Conservation (phyloP, 2,797 vertebrate species). For the Cyprinodon diabolis region DNA sequence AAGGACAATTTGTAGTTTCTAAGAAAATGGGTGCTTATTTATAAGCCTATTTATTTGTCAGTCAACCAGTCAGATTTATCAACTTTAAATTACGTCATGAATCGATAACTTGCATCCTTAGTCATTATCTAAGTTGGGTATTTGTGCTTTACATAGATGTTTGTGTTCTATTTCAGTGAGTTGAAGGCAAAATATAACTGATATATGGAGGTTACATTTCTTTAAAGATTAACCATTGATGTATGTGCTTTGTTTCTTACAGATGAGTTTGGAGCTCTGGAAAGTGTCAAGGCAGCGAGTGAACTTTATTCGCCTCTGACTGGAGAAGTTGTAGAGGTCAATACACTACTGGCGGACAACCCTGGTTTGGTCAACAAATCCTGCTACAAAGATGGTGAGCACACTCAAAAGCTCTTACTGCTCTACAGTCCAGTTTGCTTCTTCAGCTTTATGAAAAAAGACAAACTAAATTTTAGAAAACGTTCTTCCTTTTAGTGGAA, state of each 20-base stretch:
- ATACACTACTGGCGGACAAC: slow-evolving; percentile 87
- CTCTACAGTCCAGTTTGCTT: not conserved
- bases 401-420: not conserved
- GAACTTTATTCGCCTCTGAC: slow-evolving; percentile 95
- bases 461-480: not conserved
- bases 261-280: slow-evolving; percentile 98
- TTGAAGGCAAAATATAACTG: not conserved
- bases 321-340: slow-evolving; percentile 93
- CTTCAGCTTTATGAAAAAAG: not conserved
- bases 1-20: too few species aligned
- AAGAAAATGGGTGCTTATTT: too few species aligned
- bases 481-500: not conserved
- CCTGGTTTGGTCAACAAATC: slow-evolving; percentile 96
- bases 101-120: too few species aligned
- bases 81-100: too few species aligned
- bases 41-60: too few species aligned
- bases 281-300: slow-evolving; percentile 98
- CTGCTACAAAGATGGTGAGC: slow-evolving; percentile 95
- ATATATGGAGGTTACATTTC: not conserved
- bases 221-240: not conserved
- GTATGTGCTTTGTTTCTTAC: slow-evolving; percentile 14
- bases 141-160: not conserved
- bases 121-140: not conserved
- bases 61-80: too few species aligned
- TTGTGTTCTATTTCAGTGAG: too few species aligned